Conservation (phyloP, 2,888 invertebrate species). For the Hybos culiciformis region DNA sequence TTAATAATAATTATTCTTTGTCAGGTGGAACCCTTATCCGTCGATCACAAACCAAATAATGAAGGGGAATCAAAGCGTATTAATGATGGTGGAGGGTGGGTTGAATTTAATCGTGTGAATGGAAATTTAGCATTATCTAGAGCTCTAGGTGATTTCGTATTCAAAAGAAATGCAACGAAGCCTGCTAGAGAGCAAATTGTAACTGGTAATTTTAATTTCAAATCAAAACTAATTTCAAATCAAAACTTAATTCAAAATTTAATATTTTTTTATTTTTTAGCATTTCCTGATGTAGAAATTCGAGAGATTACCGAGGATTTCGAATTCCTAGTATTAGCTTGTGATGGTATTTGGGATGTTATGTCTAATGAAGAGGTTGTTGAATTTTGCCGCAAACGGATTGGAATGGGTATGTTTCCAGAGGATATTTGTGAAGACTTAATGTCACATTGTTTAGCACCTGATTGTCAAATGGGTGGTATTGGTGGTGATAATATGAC, state of each 20-base stretch:
- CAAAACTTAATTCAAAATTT: background rate
- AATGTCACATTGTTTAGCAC: constrained; percentile 89
- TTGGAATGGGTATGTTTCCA: constrained; percentile 73
- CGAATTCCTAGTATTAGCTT: constrained; percentile 93
- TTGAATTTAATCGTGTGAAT: constrained; percentile 95
- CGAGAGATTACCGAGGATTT: constrained; percentile 72
- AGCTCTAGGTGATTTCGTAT: constrained; percentile 93
- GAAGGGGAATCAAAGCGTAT: constrained; percentile 79
- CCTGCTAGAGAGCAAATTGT: constrained; percentile 91
- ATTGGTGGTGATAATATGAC: constrained; percentile 99
- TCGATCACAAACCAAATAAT: constrained; percentile 93
- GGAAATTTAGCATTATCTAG: constrained; percentile 92
- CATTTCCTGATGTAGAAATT: constrained; percentile 82
- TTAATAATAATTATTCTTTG: background rate
- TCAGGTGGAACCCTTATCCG: constrained; percentile 56
- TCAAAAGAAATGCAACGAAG: constrained; percentile 79
- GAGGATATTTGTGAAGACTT: constrained; percentile 92
- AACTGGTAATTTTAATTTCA: constrained; percentile 66
- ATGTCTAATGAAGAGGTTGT: constrained; percentile 89
- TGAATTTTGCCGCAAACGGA: constrained; percentile 71
- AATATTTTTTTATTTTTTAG: constrained; percentile 44
- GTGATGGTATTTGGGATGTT: constrained; percentile 99
- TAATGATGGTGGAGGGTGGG: constrained; percentile 90
- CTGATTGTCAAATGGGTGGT: constrained; percentile 93
- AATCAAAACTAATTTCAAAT: too few relatives aligned